Evolutionary conservation across 2,113 vertebrate genomes (phyloP).

Genomic region (Nannobrachium achirus): DNA sequence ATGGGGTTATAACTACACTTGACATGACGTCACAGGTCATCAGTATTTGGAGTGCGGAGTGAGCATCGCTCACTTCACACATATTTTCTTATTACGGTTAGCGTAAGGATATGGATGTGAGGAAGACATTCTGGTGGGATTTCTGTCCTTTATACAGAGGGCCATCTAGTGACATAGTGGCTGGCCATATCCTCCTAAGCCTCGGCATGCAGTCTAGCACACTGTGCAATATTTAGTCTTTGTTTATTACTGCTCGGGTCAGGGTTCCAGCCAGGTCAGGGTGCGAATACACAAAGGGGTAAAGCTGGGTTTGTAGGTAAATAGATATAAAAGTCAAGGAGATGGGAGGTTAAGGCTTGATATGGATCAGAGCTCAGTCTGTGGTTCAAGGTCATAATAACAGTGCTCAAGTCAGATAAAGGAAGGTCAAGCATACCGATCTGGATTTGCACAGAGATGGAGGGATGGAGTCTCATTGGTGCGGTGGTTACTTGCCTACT

Average conservation of each 20-base stretch:
- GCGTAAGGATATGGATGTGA: too few species aligned
- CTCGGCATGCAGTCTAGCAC: neutral
- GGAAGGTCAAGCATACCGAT: neutral
- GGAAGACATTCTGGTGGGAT: too few species aligned
- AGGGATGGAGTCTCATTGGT: conserved; percentile 20
- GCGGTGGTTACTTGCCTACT: conserved; percentile 24
- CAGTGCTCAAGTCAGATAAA: conserved; percentile 3
- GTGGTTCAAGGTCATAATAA: conserved; percentile 1
- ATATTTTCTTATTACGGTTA: too few species aligned
- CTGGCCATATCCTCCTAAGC: neutral
- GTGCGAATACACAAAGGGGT: neutral
- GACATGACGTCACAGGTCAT: too few species aligned
- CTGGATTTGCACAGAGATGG: conserved; percentile 23
- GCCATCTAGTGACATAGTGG: too few species aligned
- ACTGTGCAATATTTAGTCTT: neutral
- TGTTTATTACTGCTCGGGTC: conserved; percentile 3
- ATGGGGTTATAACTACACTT: too few species aligned
- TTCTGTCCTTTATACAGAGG: too few species aligned
- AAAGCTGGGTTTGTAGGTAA: neutral
- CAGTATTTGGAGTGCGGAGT: too few species aligned
- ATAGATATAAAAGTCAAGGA: conserved; percentile 15
- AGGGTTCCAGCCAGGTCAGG: neutral
- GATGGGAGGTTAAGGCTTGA: neutral
- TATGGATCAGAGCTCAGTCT: neutral
- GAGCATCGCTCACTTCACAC: too few species aligned